Conservation (phyloP, 2,888 invertebrate genomes). For the Meliscaeva auricollis region DNA sequence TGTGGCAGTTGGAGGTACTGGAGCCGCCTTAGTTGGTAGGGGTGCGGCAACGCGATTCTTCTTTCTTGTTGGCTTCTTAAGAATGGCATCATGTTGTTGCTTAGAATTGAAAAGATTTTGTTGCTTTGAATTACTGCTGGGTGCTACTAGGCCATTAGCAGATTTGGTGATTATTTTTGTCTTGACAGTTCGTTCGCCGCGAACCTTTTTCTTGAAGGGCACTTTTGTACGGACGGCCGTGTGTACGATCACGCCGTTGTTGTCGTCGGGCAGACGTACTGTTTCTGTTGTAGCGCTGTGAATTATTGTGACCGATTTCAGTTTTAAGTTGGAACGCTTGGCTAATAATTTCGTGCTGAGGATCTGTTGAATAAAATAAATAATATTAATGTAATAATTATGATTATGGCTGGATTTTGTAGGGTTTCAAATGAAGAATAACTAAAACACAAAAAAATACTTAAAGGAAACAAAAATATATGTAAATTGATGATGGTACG, state of each 20-base stretch:
- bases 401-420: too few relatives aligned
- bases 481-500: too few relatives aligned
- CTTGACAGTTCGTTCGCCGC: slow-evolving; percentile 81
- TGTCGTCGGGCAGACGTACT: slow-evolving; percentile 91
- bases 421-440: too few relatives aligned
- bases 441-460: too few relatives aligned
- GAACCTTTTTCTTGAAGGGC: slow-evolving; percentile 93
- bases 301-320: slow-evolving; percentile 94
- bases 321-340: slow-evolving; percentile 91
- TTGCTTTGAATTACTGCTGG: slow-evolving; percentile 37
- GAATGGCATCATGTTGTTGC: slow-evolving; percentile 78
- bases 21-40: slow-evolving; percentile 80
- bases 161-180: slow-evolving; percentile 83
- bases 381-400: background rate
- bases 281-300: slow-evolving; percentile 96
- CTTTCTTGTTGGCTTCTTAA: slow-evolving; percentile 83
- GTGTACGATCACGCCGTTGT: slow-evolving; percentile 91
- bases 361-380: slow-evolving; percentile 86
- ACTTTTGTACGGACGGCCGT: slow-evolving; percentile 94
- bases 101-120: slow-evolving; percentile 69
- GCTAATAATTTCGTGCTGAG: slow-evolving; percentile 92
- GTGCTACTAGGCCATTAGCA: slow-evolving; percentile 75
- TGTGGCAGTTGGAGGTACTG: slow-evolving; percentile 16
- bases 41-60: slow-evolving; percentile 84
- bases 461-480: too few relatives aligned